Percentiles rank a stretch among this genome's conserved stretches.
Conservation (phyloP, 2,888 invertebrate genomes). For the Sarcophaga variegata region DNA sequence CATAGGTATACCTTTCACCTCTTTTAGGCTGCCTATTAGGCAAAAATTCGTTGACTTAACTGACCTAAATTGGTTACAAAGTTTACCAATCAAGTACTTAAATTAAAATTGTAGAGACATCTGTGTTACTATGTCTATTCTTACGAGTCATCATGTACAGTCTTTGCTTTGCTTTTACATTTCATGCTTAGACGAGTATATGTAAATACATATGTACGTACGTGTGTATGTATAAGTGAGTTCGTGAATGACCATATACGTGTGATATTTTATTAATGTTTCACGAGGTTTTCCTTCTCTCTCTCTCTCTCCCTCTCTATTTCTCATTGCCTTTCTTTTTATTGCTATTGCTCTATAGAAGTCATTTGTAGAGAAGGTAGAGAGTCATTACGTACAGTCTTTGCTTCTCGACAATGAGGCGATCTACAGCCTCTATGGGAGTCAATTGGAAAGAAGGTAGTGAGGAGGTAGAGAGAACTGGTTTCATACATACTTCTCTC, state of each 20-base stretch:
- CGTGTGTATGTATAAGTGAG: background rate
- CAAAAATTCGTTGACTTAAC: too few species aligned
- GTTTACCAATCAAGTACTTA: too few species aligned
- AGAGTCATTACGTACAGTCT: too few species aligned
- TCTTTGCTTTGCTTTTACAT: slow-evolving; percentile 57
- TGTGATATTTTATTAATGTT: slow-evolving; percentile 41
- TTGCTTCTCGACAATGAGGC: too few species aligned
- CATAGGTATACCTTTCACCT: too few species aligned
- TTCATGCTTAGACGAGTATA: slow-evolving; percentile 23
- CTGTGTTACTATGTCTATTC: too few species aligned
- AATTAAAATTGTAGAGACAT: too few species aligned
- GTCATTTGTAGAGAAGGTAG: too few species aligned
- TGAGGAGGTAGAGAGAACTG: background rate
- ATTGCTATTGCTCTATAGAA: slow-evolving; percentile 4
- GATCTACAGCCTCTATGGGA: background rate
- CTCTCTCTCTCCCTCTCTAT: background rate
- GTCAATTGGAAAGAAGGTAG: background rate
- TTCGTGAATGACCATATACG: background rate
- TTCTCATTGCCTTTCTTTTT: background rate
- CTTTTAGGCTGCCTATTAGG: too few species aligned
- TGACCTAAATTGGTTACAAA: too few species aligned
- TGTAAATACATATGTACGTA: background rate
- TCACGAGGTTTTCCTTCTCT: slow-evolving; percentile 17
- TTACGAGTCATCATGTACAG: too few species aligned
- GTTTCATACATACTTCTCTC: too few species aligned